Evolutionary conservation across 2,797 vertebrate species (phyloP), one percentile per base, ranked within the genome.

Genomic region (Falco peregrinus): DNA sequence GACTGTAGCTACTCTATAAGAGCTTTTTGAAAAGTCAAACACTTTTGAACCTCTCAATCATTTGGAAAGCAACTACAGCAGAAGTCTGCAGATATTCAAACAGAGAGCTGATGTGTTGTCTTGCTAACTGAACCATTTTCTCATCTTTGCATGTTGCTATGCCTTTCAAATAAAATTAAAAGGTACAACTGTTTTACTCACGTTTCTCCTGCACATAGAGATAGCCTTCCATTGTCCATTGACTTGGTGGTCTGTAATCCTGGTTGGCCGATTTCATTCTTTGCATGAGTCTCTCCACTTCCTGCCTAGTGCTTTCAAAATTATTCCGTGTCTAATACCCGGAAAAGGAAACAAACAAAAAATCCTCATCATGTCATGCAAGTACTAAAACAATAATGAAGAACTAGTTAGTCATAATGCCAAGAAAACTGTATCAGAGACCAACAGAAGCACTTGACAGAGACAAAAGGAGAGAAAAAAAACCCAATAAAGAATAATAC

Each of bases 131-230:
- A 85, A 75, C 13, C 8, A 28, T 63, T 60, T 89, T 33, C 29
- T 86, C 3, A 1, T 54, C 70, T 22, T 80, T 45, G 12, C 28
- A 35, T 63, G 29, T 48, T 69, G 61, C 26, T 65, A 16, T 47
- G 22, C 16, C 68, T 80, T 61, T 89, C 73, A 64, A 54, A 78
- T 51, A 1, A 31, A 71, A 64, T 33, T 35, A 80, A 84, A 90
- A 80, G 20, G 19, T 39, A 24, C 26, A 29, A 22, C 24, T 60
- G 13, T 4, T 65, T 31, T 95, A 99, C 99, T 99, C 94, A 99
- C 99, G 98, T 98, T 99, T 99, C 96, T 99, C 99, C 90, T 99
- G 99, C 67, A 99, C 98, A 8, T 99, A 99, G 47, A 99, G 98
- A 93, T 99, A 99, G 82, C 99, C 99, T 97, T 99, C 99, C 99